Evolutionary conservation across 2,113 vertebrate genomes (phyloP), one percentile per base, ranked within the genome.

Genomic region (Cyanoliseus patagonus): DNA sequence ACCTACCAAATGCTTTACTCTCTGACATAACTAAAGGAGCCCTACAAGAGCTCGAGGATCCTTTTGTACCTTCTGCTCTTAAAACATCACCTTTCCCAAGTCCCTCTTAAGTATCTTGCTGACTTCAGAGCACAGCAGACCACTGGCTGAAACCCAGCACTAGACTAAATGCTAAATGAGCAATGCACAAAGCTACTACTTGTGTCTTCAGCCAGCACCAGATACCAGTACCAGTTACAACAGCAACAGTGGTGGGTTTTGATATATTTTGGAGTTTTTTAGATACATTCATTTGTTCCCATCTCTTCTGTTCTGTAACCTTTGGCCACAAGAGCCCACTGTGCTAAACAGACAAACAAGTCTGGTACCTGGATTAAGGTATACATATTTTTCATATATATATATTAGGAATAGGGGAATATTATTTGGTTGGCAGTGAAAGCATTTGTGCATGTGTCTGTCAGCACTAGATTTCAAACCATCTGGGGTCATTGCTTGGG

Each of bases 211-310:
- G 20, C 17, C 25, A 14, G 17, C 47, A 1, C 53, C 55, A 64
- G 25, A 18, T 1, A 2, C 37, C 13, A 22, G n/a, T 2, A 2
- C 37, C 13, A 22, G 31, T 19, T 27, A 17, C 49, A 70, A 35
- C 11, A 6, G 39, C 30, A 70, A 3, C 4, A 12, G 5, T 17
- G 7, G 1, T 33, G 33, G 4, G 2, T 7, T 68, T 85, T 44
- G 23, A 63, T 28, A 67, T 0, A 2, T 24, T 72, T 59, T 3
- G 15, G 12, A 1, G 2, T 2, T 39, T 7, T 84, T 67, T 2
- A 55, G 42, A 30, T 33, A 41, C 2, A 20, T 39, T 74, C 17
- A n/a, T 11, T 86, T 72, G 78, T 73, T 61, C 24, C 8, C 35
- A 88, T 25, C 17, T 22, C 24, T 84, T 83, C 42, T 67, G 10